Evolutionary conservation across 2,888 invertebrate genomes (phyloP).

Genomic region (Sturmia bella): DNA sequence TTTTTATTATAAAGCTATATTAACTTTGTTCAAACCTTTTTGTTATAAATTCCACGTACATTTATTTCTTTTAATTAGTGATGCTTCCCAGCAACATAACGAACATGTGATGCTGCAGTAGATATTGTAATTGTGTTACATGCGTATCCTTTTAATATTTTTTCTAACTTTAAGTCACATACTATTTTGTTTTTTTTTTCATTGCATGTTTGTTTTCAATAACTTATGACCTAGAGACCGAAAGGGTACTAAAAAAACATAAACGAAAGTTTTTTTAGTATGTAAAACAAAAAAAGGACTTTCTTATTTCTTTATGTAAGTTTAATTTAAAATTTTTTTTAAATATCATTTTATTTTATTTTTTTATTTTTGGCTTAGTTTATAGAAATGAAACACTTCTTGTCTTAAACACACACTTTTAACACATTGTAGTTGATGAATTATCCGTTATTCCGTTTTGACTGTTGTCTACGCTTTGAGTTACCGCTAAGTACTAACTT

Average conservation of each 20-base stretch:
- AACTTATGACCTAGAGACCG: too few relatives aligned
- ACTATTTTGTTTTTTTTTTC: background rate
- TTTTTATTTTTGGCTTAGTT: too few relatives aligned
- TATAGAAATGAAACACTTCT: too few relatives aligned
- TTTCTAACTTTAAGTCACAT: background rate
- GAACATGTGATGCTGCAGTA: background rate
- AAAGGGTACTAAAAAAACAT: background rate
- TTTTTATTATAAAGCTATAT: background rate
- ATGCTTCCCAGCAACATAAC: background rate
- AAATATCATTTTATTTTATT: too few relatives aligned
- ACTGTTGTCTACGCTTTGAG: conserved; percentile 63
- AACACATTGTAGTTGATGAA: background rate
- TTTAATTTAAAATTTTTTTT: too few relatives aligned
- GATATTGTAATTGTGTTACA: background rate
- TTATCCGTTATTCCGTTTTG: conserved; percentile 26
- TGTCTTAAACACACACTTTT: too few relatives aligned
- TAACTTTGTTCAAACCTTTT: background rate
- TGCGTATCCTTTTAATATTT: background rate
- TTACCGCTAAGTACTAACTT: conserved; percentile 67
- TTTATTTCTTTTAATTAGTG: background rate
- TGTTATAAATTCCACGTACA: background rate
- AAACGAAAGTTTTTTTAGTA: too few relatives aligned
- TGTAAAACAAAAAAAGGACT: too few relatives aligned
- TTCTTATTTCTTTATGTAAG: too few relatives aligned
- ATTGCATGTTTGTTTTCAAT: too few relatives aligned